These are phyloP conservation scores for Phytoseiulus persimilis DNA, from an alignment of 2,888 invertebrate genomes.

Conservation along the genomic window DNA sequence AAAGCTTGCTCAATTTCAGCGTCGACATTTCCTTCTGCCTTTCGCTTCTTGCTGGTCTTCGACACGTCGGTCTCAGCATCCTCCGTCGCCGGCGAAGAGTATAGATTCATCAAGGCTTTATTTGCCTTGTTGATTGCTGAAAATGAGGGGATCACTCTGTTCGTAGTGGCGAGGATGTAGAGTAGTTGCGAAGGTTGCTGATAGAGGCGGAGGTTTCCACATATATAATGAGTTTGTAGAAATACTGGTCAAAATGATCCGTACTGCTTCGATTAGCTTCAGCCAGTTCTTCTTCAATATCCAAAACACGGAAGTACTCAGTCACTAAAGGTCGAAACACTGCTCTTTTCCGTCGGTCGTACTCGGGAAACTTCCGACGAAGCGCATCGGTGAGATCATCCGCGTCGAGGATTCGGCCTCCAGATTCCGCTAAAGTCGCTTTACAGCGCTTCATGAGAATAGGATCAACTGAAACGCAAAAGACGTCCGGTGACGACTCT, in stretches of 20 bases:
- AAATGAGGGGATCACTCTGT: neutral
- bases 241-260: too few relatives aligned
- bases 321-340: conserved; percentile 57
- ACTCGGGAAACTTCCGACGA: conserved; percentile 66
- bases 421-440: neutral
- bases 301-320: conserved; percentile 44
- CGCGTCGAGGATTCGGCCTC: conserved; percentile 57
- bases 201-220: too few relatives aligned
- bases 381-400: conserved; percentile 72
- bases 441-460: conserved; percentile 12
- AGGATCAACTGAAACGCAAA: conserved; percentile 9
- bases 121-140: neutral
- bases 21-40: conserved; percentile 25
- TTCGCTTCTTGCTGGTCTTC: neutral
- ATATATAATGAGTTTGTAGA: too few relatives aligned
- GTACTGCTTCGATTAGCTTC: conserved; percentile 6
- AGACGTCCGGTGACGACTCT: neutral
- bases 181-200: too few relatives aligned
- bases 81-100: neutral
- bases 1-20: conserved; percentile 10
- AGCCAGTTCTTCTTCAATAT: conserved; percentile 30
- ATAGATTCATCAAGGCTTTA: neutral
- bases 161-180: too few relatives aligned
- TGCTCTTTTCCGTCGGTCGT: conserved; percentile 66
- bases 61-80: neutral